Evolutionary conservation across 2,888 invertebrate genomes (phyloP).

Genomic region (Nomada fucata): DNA sequence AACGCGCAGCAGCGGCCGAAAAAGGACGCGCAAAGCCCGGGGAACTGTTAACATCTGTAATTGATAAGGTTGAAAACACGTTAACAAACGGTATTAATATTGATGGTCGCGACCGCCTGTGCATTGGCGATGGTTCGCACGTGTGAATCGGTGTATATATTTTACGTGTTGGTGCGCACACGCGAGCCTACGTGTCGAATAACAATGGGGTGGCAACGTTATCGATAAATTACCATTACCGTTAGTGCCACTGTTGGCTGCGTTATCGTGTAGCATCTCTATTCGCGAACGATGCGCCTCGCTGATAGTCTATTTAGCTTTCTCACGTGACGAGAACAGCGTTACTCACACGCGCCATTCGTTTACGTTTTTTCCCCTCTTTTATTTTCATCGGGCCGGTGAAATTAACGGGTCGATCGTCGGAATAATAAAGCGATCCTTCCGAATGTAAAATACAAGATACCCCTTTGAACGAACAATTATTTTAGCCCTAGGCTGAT

Average conservation of each 20-base stretch:
- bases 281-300: slow-evolving; percentile 54
- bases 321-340: slow-evolving; percentile 29
- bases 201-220: slow-evolving; percentile 63
- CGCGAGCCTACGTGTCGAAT: slow-evolving; percentile 33
- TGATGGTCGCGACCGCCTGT: slow-evolving; percentile 18
- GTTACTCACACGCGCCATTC: background rate
- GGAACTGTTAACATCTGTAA: slow-evolving; percentile 3
- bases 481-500: too few relatives aligned
- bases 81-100: slow-evolving; percentile 56
- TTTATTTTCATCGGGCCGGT: background rate
- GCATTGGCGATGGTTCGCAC: background rate
- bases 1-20: too few relatives aligned
- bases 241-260: slow-evolving; percentile 57
- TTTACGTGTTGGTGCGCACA: background rate
- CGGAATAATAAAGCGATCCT: background rate
- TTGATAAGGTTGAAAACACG: slow-evolving; percentile 48
- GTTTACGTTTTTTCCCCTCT: background rate
- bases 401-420: background rate
- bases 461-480: too few relatives aligned
- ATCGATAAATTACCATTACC: slow-evolving; percentile 65
- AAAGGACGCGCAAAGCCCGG: background rate
- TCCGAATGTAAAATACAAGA: background rate
- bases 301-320: slow-evolving; percentile 54
- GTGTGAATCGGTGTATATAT: slow-evolving; percentile 5
- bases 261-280: slow-evolving; percentile 58